Base-by-base conservation (phyloP, 2,113 vertebrate genomes). In the Lycaon pictus region DNA sequence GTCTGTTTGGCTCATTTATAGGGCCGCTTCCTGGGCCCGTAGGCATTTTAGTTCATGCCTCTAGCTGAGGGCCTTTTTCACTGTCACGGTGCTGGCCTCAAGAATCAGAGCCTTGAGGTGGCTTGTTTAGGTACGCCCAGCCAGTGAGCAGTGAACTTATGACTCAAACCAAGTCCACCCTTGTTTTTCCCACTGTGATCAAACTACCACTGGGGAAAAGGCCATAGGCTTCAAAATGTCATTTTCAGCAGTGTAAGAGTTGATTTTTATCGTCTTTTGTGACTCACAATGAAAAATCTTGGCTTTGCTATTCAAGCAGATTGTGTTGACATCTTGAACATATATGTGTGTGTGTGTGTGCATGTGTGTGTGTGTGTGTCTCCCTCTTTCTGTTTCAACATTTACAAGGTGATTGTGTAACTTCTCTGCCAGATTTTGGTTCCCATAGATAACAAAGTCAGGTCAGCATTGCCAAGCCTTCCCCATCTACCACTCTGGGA, bases 261-360 rank as follows among this genome's bases (percentile, higher is more conserved):
- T 92, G 23, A 71, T 77, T 79, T 20, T 85, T 62, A 22, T 6
- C 7, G 0, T 48, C 74, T 94, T 11, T 3, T 29, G 8, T 71
- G 88, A 94, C 85, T 96, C 72, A 94, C 48, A 20, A 19, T 71
- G 85, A 71, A 85, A 97, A 90, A 65, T 62, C 65, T 86, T 93
- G 88, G 89, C 94, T 89, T 56, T 97, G 89, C 55, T 79, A 2
- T 71, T 86, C 23, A 65, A 35, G 92, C 89, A 93, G 85, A 96
- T 90, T 93, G 63, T 63, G 60, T 86, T 4, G 9, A 69, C 84
- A 69, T 92, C 79, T 71, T 95, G 79, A 88, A 67, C 32, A 25
- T 84, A 19, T 71, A 2, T 81, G 23, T 35, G 11, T 82, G 25
- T 76, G 37, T 60, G 13, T 76, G 37, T 37, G 37, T 37, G 65